Percentiles rank a stretch among this genome's conserved stretches.
Conservation (phyloP, 2,888 invertebrate species). For the Sipha maydis region DNA sequence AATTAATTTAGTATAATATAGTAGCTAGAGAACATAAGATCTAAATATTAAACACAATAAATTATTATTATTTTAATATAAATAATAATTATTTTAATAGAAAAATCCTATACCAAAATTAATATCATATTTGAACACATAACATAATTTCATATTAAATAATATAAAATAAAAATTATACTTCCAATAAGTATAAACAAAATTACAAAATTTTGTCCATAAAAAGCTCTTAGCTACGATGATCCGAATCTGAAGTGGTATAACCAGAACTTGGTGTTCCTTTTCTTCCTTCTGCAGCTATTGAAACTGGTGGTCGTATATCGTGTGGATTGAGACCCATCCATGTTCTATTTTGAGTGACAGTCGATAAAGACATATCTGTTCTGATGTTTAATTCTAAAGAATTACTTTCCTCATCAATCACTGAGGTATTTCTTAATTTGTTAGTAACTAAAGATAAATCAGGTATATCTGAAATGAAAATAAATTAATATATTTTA, state of each 20-base stretch:
- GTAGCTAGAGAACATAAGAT: no score
- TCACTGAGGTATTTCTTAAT: constrained; percentile 70
- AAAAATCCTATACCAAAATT: constrained; percentile 22
- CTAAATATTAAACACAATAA: background rate
- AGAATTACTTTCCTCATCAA: constrained; percentile 62
- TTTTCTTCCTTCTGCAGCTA: constrained; percentile 77
- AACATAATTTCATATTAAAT: background rate
- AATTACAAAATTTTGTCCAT: background rate
- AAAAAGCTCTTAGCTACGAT: constrained; percentile 20
- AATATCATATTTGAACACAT: constrained; percentile 2
- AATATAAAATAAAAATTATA: background rate
- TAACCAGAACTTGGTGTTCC: constrained; percentile 75
- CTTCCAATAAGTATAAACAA: background rate
- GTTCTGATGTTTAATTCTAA: constrained; percentile 67
- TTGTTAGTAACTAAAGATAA: constrained; percentile 82
- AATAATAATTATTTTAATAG: constrained; percentile 15
- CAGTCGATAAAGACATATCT: constrained; percentile 67
- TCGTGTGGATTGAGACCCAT: constrained; percentile 83
- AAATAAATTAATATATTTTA: constrained; percentile 74
- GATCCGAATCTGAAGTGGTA: constrained; percentile 29
- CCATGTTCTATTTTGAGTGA: constrained; percentile 77
- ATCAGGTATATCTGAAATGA: constrained; percentile 69
- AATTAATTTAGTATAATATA: no score
- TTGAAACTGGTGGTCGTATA: constrained; percentile 72
- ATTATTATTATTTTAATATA: background rate